Evolutionary conservation across 2,797 vertebrate genomes (phyloP).

Genomic region (Pygocentrus nattereri): DNA sequence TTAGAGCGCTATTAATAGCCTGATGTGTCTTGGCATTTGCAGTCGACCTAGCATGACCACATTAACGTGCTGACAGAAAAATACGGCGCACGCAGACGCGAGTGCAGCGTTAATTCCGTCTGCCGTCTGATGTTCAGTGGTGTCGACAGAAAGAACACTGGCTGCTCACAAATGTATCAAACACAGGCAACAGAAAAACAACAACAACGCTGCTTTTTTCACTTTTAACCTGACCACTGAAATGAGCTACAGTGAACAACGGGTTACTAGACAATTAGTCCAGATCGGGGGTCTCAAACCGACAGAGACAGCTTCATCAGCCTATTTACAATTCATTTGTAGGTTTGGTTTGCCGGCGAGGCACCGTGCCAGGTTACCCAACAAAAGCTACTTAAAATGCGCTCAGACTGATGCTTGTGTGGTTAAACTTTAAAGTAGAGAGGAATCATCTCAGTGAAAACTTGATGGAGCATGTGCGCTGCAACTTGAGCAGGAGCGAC

Average conservation of each 20-base stretch:
- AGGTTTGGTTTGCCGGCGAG: no score
- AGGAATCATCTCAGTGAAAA: no score
- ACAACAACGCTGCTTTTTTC: no score
- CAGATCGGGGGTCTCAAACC: no score
- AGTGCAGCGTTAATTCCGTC: neutral
- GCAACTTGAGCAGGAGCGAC: no score
- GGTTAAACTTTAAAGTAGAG: no score
- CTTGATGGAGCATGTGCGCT: no score
- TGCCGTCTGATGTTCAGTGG: constrained; percentile 16
- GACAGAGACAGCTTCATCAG: no score
- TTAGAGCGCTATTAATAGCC: constrained; percentile 75
- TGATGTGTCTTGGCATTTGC: constrained; percentile 67
- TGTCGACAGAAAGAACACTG: neutral
- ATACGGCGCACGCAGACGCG: constrained; percentile 26
- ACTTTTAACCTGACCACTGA: neutral
- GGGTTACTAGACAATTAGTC: neutral
- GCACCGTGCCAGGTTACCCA: no score
- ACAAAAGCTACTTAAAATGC: no score
- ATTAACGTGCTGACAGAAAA: constrained; percentile 68
- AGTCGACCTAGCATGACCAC: constrained; percentile 60
- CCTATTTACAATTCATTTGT: no score
- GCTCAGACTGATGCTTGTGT: no score
- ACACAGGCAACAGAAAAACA: neutral
- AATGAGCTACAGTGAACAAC: neutral
- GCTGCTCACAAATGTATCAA: neutral